Evolutionary conservation across 2,888 invertebrate genomes (phyloP), one percentile per base, ranked within the genome.

Genomic region (Oscheius sp.): DNA sequence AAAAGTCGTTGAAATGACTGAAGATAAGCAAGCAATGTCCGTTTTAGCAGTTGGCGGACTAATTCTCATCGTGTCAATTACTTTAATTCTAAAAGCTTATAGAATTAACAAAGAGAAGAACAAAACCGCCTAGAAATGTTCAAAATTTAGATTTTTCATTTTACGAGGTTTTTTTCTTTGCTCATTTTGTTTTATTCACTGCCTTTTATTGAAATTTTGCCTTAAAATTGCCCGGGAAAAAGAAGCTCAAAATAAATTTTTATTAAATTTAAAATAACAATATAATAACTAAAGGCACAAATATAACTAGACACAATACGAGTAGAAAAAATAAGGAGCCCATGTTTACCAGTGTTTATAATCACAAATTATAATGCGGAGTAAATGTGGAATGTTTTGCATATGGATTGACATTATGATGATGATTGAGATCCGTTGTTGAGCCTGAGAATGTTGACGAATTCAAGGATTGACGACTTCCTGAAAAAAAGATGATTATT

Each of bases 21-120:
- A 88, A 69, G 87, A 87, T 76, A 85, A 85, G 52, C 87, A 88
- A 69, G 85, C 82, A 7, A 74, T 87, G 25, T 83, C 85, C 7
- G 84, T 83, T 13, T 76, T 87, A 21, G 86, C 85, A 35, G 85
- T 87, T 16, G 86, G 86, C 23, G 87, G 87, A 1, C 77, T 86
- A 1, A 85, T 87, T 45, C 73, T 85, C 13, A 86, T 87, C 56
- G 84, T 87, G 21, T 82, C 86, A 23, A 74, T 85, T 55, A 86
- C 86, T 1, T 78, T 87, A 56, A 73, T 86, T 74, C 69, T 84
- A 74, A 87, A 87, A 69, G 87, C 87, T 13, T 82, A 82, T 66
- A 74, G 84, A 58, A 87, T 87, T 73, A 78, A 79, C 13, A 69
- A 73, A 13, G 78, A 79, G 52, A 77, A 78, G 46, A 58, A 35